These are phyloP conservation scores for Entomobrya proxima DNA, from an alignment of 2,888 invertebrate species.

Conservation along the genomic window DNA sequence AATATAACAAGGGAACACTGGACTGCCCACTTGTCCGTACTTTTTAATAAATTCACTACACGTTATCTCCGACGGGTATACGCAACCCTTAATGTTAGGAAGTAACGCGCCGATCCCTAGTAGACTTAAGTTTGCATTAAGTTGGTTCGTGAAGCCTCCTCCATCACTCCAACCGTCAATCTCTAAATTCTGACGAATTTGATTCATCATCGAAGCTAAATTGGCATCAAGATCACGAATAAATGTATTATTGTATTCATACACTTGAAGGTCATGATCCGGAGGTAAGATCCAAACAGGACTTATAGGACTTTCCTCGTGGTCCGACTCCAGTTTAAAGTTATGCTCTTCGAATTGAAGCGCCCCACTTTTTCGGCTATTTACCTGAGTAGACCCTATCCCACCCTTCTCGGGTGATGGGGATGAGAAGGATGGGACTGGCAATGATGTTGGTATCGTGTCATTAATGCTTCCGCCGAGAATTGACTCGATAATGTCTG, in stretches of 20 bases:
- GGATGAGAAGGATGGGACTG: conserved; percentile 56
- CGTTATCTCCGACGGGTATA: conserved; percentile 73
- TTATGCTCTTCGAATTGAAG: conserved; percentile 22
- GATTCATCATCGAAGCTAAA: conserved; percentile 67
- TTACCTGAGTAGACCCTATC: conserved; percentile 62
- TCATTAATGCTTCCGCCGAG: conserved; percentile 53
- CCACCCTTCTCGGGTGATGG: conserved; percentile 54
- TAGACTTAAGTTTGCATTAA: conserved; percentile 50
- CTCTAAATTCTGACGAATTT: conserved; percentile 66
- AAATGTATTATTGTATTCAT: conserved; percentile 68
- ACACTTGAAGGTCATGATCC: conserved; percentile 54
- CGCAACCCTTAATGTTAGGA: conserved; percentile 75
- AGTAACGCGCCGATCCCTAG: conserved; percentile 72
- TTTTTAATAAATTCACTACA: conserved; percentile 69
- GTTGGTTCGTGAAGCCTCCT: conserved; percentile 50
- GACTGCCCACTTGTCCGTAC: conserved; percentile 68
- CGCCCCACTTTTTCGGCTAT: conserved; percentile 15
- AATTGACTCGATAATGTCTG: conserved; percentile 61
- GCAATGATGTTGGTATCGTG: conserved; percentile 19
- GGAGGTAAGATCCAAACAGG: conserved; percentile 65
- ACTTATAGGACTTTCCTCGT: conserved; percentile 43
- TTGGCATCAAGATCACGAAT: conserved; percentile 71
- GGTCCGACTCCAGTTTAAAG: not conserved
- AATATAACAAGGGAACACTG: conserved; percentile 73
- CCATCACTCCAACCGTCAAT: conserved; percentile 52